Evolutionary conservation across 2,888 invertebrate species (phyloP), one percentile per base, ranked within the genome.

Genomic region (Scaptomyza tumidula): DNA sequence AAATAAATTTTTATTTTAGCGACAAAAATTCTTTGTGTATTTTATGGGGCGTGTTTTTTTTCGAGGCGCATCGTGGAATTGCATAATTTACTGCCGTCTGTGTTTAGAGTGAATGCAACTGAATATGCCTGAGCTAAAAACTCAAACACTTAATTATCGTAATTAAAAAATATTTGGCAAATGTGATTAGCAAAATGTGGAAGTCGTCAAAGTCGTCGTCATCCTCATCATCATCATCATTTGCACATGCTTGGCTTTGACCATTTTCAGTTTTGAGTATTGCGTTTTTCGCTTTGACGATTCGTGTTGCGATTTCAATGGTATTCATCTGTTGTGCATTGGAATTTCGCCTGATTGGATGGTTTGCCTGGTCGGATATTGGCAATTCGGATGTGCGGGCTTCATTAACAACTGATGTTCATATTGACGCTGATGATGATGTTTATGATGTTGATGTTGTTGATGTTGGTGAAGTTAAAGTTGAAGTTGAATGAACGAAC

Each of bases 81-180:
- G 63, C 68, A 70, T 53, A 39, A 68, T 52, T 67, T 35, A 39
- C 7, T 57, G 57, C 31, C 29, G 29, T 50, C 14, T 44, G 31
- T 44, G 14, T 3, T 7, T 9, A 1, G 9, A 16, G 48, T 48
- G 48, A 11, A 44, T 46, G 24, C 14, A 5, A 19, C 19, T 19
- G 19, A 19, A 19, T 39, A 10, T 48, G 69, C 44, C 55, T 35
- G 49, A 48, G 65, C 16, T 44, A 44, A 24, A 39, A n/a, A 74
- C 61, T 39, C 45, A 61, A 78, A 29, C 73, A 56, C 57, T 64
- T 80, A 78, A 78, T 76, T 76, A 67, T 62, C 53, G 58, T 63
- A 64, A 73, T 80, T 78, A 78, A 78, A 61, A 59, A 67, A 19
- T 59, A 56, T 74, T 80, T 71, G 76, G 67, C 58, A 71, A 78